A percentile compares a stretch with the other conserved stretches of the same genome.
These are phyloP conservation scores for Pollenia labialis DNA, from an alignment of 2,888 invertebrate species.

Conservation along the genomic window DNA sequence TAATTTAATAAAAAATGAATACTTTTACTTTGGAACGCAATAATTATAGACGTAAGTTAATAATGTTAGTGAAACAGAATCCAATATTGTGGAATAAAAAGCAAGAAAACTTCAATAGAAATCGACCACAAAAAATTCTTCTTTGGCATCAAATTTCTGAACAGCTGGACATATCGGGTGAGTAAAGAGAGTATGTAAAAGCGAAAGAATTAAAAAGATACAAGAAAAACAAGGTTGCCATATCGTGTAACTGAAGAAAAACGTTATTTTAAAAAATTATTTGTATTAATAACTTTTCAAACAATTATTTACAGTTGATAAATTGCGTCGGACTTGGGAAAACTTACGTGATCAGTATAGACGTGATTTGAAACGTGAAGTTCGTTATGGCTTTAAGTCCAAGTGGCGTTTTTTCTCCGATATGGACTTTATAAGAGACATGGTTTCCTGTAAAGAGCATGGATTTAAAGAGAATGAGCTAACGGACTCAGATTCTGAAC, in stretches of 20 bases:
- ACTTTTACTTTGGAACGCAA: conserved; percentile 69
- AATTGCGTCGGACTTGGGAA: conserved; percentile 76
- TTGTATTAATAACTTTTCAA: neutral
- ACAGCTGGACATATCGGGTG: conserved; percentile 68
- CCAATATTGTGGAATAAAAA: conserved; percentile 74
- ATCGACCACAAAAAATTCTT: conserved; percentile 69
- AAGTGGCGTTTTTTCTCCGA: conserved; percentile 76
- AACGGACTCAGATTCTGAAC: conserved; percentile 63
- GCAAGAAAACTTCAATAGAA: conserved; percentile 69
- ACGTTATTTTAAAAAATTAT: neutral
- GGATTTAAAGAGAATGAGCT: conserved; percentile 39
- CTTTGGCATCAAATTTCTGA: conserved; percentile 71
- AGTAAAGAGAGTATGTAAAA: conserved; percentile 35
- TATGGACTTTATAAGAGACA: conserved; percentile 75
- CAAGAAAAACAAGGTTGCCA: conserved; percentile 12
- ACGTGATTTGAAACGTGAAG: conserved; percentile 75
- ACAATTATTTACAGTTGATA: conserved; percentile 67
- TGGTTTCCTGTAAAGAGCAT: conserved; percentile 69
- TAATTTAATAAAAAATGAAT: conserved; percentile 47
- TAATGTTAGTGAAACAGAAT: conserved; percentile 69
- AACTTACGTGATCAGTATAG: conserved; percentile 77
- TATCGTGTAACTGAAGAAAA: neutral
- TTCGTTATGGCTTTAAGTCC: conserved; percentile 70
- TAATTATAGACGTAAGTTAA: conserved; percentile 69
- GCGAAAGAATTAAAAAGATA: neutral